Evolutionary conservation across 92 coral and sea anemone species (phyloP), one percentile per base, ranked within the genome.

Genomic region (Blastomussa wellsi): DNA sequence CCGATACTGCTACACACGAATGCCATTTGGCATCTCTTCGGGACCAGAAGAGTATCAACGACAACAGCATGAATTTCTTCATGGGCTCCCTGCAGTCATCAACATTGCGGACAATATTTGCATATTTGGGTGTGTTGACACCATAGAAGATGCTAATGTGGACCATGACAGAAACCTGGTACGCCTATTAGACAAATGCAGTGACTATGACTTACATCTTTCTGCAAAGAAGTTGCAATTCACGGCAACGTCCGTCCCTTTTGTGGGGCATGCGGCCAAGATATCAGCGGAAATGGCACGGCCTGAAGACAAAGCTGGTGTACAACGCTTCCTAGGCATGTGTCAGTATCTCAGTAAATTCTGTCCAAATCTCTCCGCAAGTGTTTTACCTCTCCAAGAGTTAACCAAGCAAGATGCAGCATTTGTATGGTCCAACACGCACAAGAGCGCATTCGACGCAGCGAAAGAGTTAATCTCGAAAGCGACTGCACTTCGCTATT

Each of bases 221-320:
- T 82, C 91, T 76, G 83, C 84, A 32, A 88, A 88, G 79, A 88
- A 66, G 84, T 7, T 88, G 15, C 87, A 88, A 52, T 88, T 82
- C 79, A 76, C 75, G 59, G 55, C 73, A 16, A 47, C 79, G 11
- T 88, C 91, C 5, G 84, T 76, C 59, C 59, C 86, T 28, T 87
- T 87, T 67, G 77, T 88, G 91, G 88, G 84, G 33, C 85, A 88
- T 36, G 76, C 88, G 35, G 36, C 88, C 24, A 88, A 82, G 73
- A 78, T 88, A 52, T 51, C 49, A 44, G 84, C 84, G 29, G 59
- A 75, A 77, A 88, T 88, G 87, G 87, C 91, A 62, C 16, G 77
- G 38, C 90, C 87, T 3, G 52, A 16, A 16, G 90, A 86, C 76
- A n/a, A n/a, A n/a, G n/a, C n/a, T n/a, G n/a, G n/a, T n/a, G n/a